phyloP scores from a whole-genome alignment of 1,140 invertebrate species.

The Hestina assimilis region DNA sequence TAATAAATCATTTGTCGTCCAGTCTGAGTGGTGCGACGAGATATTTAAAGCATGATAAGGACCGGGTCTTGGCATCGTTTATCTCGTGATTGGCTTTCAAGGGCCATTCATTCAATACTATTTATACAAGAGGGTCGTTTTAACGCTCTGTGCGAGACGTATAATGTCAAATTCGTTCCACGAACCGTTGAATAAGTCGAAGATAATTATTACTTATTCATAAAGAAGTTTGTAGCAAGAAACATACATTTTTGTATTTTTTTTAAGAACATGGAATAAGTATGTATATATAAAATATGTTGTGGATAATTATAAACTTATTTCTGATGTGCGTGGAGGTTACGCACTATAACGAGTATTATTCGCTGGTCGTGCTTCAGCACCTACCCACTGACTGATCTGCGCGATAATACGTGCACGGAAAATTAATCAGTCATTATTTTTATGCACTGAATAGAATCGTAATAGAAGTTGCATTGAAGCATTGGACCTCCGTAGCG shows the following conservation, averaged over 20 bases:
- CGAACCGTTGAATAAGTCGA: too few relatives aligned
- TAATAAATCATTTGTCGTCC: constrained; percentile 57
- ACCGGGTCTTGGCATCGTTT: constrained; percentile 29
- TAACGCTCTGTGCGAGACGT: neutral
- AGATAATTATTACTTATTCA: too few relatives aligned
- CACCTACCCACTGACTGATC: constrained; percentile 37
- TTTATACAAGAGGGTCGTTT: neutral
- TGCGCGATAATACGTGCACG: constrained; percentile 35
- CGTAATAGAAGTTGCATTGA: constrained; percentile 13
- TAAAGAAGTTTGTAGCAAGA: too few relatives aligned
- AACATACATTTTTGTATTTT: too few relatives aligned
- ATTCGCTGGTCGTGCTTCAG: constrained; percentile 22
- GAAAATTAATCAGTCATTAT: constrained; percentile 35
- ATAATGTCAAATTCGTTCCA: too few relatives aligned
- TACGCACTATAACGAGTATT: constrained; percentile 11
- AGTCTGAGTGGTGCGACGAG: constrained; percentile 41
- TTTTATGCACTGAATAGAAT: constrained; percentile 27
- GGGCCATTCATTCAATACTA: constrained; percentile 26
- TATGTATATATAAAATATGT: neutral
- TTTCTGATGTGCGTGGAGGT: neutral
- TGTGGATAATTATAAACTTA: neutral
- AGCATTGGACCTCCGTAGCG: constrained; percentile 14
- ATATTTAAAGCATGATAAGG: constrained; percentile 50
- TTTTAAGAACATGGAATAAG: too few relatives aligned
- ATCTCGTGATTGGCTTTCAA: constrained; percentile 36